Base-by-base conservation (phyloP, 2,888 invertebrate genomes). In the Morinoia aosen region DNA sequence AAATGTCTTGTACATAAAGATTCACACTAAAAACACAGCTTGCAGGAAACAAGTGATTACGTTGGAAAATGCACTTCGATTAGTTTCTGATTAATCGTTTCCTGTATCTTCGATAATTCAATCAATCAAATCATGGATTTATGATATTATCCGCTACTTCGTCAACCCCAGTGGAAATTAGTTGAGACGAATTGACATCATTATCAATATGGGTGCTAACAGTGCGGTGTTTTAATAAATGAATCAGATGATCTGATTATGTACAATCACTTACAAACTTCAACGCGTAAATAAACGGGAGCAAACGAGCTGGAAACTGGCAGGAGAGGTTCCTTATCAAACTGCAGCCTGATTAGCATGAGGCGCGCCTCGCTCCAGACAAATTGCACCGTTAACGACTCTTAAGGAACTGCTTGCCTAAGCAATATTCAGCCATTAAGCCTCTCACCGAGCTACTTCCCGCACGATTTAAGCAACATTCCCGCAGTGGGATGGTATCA, bases 261-360 rank as follows among this genome's bases (percentile, higher is more conserved):
- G 33, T 10, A 76, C 16, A 61, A 76, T 10, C 33, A 33, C 25
- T 76, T 76, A 25, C 76, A 19, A 76, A 76, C 19, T 33, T 10
- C 25, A 76, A 76, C 76, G 10, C 76, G 76, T 33, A 76, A 76
- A 76, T 76, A 76, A 76, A 76, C 8, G 25, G 61, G 61, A 61
- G 61, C 61, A 61, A 61, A 61, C 61, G 61, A 61, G 33, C 33
- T 76, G 25, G 19, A 76, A 76, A 19, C 33, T 33, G 25, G 76
- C 76, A 76, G 25, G 76, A 76, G 76, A 76, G 8, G 19, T 76
- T 76, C 61, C 33, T 76, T 76, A 76, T 76, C 76, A 76, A 76
- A 76, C 76, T 76, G 33, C 76, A 76, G 10, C 25, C 76, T 76
- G 90, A 90, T 90, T 90, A 90, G 90, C 90, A 90, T 90, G 90